phyloP scores from a whole-genome alignment of 1,140 invertebrate genomes.

The Sogatella furcifera region DNA sequence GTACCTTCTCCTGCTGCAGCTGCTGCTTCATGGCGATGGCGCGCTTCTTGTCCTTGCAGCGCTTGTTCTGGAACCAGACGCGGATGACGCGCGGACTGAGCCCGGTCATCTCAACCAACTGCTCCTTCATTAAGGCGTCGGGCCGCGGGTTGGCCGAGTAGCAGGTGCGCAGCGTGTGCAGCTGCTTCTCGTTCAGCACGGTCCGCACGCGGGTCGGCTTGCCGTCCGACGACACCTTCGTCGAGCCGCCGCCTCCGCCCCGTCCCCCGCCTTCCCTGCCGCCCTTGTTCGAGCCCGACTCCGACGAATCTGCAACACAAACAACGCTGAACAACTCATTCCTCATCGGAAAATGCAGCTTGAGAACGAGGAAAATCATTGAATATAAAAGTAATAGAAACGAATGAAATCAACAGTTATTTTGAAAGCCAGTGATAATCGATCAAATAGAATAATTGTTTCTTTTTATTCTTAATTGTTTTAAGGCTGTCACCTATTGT shows the following conservation, averaged over 20 bases:
- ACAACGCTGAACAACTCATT: not conserved
- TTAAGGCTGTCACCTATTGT: too few relatives aligned
- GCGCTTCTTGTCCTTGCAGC: conserved; percentile 99
- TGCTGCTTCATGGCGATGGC: conserved; percentile 94
- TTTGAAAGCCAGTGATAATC: too few relatives aligned
- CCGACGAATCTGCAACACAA: conserved; percentile 61
- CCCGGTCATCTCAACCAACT: conserved; percentile 96
- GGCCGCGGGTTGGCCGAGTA: conserved; percentile 96
- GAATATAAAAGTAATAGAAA: too few relatives aligned
- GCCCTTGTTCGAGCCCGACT: conserved; percentile 72
- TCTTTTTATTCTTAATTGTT: too few relatives aligned
- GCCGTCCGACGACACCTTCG: conserved; percentile 50
- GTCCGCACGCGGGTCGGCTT: conserved; percentile 95
- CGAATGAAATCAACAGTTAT: too few relatives aligned
- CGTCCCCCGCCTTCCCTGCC: conserved; percentile 44
- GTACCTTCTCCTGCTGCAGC: conserved; percentile 92
- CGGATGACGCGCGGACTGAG: conserved; percentile 90
- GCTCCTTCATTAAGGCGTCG: conserved; percentile 98
- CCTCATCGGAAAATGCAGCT: too few relatives aligned
- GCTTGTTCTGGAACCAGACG: conserved; percentile 99
- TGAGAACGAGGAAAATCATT: too few relatives aligned
- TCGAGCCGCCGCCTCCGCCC: conserved; percentile 38
- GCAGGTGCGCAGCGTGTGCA: conserved; percentile 89
- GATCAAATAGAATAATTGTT: too few relatives aligned
- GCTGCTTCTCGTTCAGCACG: conserved; percentile 96